Percentiles rank a stretch among this genome's conserved stretches.
Evolutionary conservation across 1,140 invertebrate species (phyloP).

Genomic region (Caenorhabditis brenneri): DNA sequence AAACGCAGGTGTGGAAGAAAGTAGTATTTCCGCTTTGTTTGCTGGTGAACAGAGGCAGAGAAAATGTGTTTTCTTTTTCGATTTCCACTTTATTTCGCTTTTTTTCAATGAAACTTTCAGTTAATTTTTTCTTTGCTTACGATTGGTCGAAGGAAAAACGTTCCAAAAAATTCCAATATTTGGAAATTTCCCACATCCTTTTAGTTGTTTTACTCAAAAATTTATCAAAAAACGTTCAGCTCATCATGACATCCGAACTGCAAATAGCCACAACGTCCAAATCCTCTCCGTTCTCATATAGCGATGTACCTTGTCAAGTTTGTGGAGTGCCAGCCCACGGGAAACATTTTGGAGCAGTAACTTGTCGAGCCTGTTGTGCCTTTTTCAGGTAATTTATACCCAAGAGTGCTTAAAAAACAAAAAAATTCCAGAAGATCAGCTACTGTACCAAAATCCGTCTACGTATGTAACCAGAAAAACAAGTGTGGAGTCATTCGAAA

Average conservation of each 20-base stretch:
- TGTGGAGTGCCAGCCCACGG: conserved; percentile 40
- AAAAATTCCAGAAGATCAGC: background rate
- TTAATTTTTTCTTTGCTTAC: too few relatives aligned
- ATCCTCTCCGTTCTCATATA: background rate
- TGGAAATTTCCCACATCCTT: background rate
- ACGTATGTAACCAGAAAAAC: background rate
- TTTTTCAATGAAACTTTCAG: too few relatives aligned
- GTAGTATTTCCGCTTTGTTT: too few relatives aligned
- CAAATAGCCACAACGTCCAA: background rate
- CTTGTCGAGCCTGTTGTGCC: conserved; percentile 41
- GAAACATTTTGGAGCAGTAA: conserved; percentile 45
- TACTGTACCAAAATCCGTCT: background rate
- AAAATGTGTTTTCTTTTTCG: too few relatives aligned
- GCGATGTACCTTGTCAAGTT: background rate
- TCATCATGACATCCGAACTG: background rate
- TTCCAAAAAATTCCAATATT: too few relatives aligned
- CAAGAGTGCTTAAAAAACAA: too few relatives aligned
- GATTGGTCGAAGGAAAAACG: too few relatives aligned
- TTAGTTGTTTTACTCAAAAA: background rate
- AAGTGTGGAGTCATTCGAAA: background rate
- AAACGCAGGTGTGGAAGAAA: too few relatives aligned
- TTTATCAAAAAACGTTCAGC: too few relatives aligned
- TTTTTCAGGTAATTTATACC: conserved; percentile 35
- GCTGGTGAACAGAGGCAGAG: too few relatives aligned
- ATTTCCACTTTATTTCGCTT: too few relatives aligned